These are phyloP conservation scores for Rhinichthys osculus DNA, from an alignment of 2,797 vertebrate genomes.

Conservation along the genomic window DNA sequence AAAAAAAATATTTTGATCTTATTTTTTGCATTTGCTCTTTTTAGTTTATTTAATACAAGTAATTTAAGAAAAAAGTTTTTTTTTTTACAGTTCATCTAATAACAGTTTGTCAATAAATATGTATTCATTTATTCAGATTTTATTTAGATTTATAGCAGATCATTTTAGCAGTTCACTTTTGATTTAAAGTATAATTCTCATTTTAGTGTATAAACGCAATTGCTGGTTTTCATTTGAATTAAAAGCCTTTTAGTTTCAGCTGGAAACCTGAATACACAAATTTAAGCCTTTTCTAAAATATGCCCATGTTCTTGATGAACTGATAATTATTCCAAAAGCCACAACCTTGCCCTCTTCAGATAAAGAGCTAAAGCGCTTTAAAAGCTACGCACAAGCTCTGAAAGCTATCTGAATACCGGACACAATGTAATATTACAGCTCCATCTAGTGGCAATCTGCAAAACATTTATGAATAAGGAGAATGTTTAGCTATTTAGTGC, in stretches of 20 bases:
- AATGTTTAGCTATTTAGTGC: neutral
- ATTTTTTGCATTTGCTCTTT: neutral
- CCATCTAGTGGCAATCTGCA: conserved; percentile 51
- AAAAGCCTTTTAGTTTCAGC: neutral
- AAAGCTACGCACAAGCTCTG: too few species aligned
- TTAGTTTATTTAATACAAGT: neutral
- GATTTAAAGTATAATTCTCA: neutral
- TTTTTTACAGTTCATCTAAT: neutral
- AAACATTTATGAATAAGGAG: neutral
- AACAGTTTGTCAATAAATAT: neutral
- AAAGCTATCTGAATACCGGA: neutral
- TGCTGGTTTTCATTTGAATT: neutral
- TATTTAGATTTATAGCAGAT: neutral
- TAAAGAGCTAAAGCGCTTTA: neutral
- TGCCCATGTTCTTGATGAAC: neutral
- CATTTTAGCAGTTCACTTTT: neutral
- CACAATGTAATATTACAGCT: conserved; percentile 16
- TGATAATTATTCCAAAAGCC: neutral
- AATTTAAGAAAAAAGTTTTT: too few species aligned
- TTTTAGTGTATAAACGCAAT: neutral
- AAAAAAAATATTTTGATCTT: neutral
- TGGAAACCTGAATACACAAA: too few species aligned
- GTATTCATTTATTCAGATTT: neutral
- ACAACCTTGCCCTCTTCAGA: neutral
- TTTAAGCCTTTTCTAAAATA: neutral